These are phyloP conservation scores for Galeruca laticollis DNA, from an alignment of 2,888 invertebrate genomes.

Conservation along the genomic window DNA sequence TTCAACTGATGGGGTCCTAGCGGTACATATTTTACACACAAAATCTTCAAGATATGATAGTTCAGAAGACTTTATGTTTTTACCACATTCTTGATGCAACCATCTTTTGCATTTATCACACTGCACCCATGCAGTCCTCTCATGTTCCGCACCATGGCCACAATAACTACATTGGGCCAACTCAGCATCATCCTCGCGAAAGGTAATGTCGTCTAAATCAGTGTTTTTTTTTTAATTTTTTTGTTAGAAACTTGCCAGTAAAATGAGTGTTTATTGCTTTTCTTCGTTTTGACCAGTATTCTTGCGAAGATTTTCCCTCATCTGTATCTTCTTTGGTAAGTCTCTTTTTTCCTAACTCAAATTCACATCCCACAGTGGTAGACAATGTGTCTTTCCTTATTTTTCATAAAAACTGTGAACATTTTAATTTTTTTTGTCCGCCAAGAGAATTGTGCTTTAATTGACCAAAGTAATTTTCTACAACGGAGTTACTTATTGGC, in stretches of 20 bases:
- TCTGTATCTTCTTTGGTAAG: conserved; percentile 2
- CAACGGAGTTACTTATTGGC: conserved; percentile 20
- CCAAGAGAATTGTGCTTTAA: neutral
- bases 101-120: too few species aligned
- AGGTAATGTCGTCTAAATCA: too few species aligned
- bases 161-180: too few species aligned
- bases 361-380: neutral
- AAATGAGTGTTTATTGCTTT: conserved; percentile 8
- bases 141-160: too few species aligned
- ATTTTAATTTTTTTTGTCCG: conserved; percentile 4
- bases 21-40: too few species aligned
- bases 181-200: too few species aligned
- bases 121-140: too few species aligned
- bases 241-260: conserved; percentile 1
- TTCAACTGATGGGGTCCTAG: too few species aligned
- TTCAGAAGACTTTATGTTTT: too few species aligned
- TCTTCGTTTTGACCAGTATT: neutral
- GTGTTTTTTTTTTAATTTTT: too few species aligned
- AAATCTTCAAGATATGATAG: too few species aligned
- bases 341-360: neutral
- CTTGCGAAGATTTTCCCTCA: neutral
- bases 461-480: conserved; percentile 35
- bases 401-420: conserved; percentile 15
- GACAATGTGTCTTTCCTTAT: neutral
- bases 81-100: too few species aligned